phyloP scores from a whole-genome alignment of 2,113 vertebrate species.

The Monopterus albus region DNA sequence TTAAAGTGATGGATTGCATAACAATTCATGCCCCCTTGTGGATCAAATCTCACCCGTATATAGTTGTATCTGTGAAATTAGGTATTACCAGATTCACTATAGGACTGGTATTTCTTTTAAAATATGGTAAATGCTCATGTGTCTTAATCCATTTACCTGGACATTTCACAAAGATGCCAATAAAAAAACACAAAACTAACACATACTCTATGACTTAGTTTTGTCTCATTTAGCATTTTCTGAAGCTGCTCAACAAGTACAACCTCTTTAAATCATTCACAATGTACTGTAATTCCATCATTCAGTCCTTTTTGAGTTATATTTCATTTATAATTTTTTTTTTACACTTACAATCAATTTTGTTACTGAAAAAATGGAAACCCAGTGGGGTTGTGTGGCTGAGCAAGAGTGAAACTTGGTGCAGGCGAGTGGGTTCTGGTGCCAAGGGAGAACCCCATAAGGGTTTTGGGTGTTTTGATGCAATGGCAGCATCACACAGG shows the following conservation, averaged over 20 bases:
- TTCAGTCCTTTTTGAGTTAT: conserved; percentile 69
- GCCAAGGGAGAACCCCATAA: conserved; percentile 67
- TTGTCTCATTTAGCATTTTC: conserved; percentile 72
- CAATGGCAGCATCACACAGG: conserved; percentile 63
- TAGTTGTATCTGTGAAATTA: conserved; percentile 42
- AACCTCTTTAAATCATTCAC: conserved; percentile 69
- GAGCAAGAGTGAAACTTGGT: conserved; percentile 71
- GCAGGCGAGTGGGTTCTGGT: conserved; percentile 68
- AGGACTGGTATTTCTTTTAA: conserved; percentile 54
- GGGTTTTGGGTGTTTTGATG: conserved; percentile 65
- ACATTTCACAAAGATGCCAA: conserved; percentile 74
- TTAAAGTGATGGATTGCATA: conserved; percentile 63
- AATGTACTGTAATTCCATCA: conserved; percentile 73
- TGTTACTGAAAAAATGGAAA: conserved; percentile 73
- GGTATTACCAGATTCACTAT: conserved; percentile 45
- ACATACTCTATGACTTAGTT: conserved; percentile 67
- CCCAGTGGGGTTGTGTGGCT: conserved; percentile 65
- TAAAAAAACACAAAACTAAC: conserved; percentile 74
- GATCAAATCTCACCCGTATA: conserved; percentile 46
- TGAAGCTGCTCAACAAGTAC: conserved; percentile 70
- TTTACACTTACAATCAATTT: conserved; percentile 75
- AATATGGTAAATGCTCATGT: conserved; percentile 68
- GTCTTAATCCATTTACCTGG: conserved; percentile 71
- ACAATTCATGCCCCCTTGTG: conserved; percentile 58
- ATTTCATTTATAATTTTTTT: conserved; percentile 71